These are phyloP conservation scores for Varecia variegata DNA, from an alignment of 2,797 vertebrate species.

Conservation along the genomic window DNA sequence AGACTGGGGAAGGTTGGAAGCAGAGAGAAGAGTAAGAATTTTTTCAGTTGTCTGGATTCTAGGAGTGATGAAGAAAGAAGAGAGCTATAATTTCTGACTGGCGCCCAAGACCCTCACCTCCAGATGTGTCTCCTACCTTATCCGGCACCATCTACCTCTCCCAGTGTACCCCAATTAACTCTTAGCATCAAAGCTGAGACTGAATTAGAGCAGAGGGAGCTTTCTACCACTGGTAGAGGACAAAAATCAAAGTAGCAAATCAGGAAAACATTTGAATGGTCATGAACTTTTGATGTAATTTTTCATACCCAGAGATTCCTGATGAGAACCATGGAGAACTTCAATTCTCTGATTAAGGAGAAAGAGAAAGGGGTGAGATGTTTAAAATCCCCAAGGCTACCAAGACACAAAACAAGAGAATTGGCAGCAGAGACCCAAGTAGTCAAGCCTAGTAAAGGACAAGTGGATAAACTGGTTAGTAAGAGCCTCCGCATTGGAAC, in stretches of 20 bases:
- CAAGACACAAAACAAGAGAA: conserved; percentile 74
- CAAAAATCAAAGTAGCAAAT: conserved; percentile 55
- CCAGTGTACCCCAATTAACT: not conserved
- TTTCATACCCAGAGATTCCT: conserved; percentile 53
- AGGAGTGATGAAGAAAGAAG: not conserved
- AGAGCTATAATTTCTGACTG: not conserved
- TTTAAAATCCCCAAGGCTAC: conserved; percentile 78
- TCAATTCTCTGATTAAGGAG: conserved; percentile 59
- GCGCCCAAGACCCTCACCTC: not conserved
- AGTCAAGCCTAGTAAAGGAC: conserved; percentile 34
- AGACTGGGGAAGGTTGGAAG: not conserved
- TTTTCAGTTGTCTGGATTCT: not conserved
- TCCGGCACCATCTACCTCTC: not conserved
- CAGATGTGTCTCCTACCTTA: not conserved
- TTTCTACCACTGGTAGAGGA: not conserved
- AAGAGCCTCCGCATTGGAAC: conserved; percentile 33
- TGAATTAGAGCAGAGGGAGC: not conserved
- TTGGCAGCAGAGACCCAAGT: conserved; percentile 49
- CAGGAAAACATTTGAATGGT: conserved; percentile 40
- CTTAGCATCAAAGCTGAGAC: not conserved
- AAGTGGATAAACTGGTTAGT: conserved; percentile 57
- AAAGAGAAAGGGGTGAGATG: conserved; percentile 64
- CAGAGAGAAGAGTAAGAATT: not conserved
- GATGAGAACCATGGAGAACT: conserved; percentile 51
- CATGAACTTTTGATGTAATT: conserved; percentile 46